Percentiles rank a stretch among this genome's conserved stretches.
Conservation (phyloP, 2,888 invertebrate genomes). For the Conchocele bisecta region DNA sequence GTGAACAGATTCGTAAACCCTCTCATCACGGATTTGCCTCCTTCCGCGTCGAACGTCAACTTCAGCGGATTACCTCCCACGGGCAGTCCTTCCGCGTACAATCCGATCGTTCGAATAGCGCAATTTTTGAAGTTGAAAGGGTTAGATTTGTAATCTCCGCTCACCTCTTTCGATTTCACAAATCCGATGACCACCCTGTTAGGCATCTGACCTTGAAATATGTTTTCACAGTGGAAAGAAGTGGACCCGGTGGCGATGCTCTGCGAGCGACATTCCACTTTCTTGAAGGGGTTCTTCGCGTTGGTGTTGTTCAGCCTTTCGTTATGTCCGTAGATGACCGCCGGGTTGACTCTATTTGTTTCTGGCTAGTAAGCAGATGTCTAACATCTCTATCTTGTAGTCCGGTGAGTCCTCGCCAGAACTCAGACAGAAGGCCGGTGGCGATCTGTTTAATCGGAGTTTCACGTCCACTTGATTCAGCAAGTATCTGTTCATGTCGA, state of each 20-base stretch:
- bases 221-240: constrained; percentile 40
- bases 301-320: constrained; percentile 28
- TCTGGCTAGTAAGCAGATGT: constrained; percentile 21
- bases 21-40: constrained; percentile 8
- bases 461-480: constrained; percentile 31
- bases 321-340: constrained; percentile 22
- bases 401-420: constrained; percentile 2
- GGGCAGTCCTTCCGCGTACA: constrained; percentile 35
- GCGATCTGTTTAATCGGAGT: constrained; percentile 19
- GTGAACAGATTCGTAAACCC: constrained; percentile 31
- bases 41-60: constrained; percentile 8
- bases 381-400: constrained; percentile 27
- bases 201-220: constrained; percentile 37
- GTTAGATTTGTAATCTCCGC: constrained; percentile 33
- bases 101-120: constrained; percentile 21
- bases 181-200: constrained; percentile 25
- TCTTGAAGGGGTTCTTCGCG: constrained; percentile 29
- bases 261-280: constrained; percentile 29
- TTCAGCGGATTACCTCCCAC: constrained; percentile 37
- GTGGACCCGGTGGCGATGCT: constrained; percentile 31
- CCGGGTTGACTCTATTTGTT: constrained; percentile 16
- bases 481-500: constrained; percentile 16
- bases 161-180: constrained; percentile 25
- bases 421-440: constrained; percentile 4
- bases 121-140: constrained; percentile 44